Percentiles rank a stretch among this genome's conserved stretches.
phyloP scores from a whole-genome alignment of 2,113 vertebrate genomes.

The Mustela lutreola region DNA sequence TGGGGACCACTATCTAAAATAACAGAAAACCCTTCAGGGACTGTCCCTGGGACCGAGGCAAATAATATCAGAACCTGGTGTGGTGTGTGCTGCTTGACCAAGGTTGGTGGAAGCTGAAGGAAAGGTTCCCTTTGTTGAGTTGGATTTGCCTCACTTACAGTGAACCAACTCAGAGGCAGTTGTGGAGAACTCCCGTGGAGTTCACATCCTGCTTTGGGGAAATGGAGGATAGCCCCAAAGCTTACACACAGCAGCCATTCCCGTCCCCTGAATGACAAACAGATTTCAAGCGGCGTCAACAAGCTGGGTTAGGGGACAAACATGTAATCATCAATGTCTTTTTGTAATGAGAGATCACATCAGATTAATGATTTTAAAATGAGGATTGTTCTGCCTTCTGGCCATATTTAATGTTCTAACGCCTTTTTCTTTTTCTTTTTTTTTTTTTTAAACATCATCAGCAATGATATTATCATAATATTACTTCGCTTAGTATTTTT shows the following conservation, averaged over 20 bases:
- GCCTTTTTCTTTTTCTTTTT: not conserved
- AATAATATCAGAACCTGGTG: not conserved
- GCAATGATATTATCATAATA: slow-evolving; percentile 5
- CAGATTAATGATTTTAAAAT: slow-evolving; percentile 78
- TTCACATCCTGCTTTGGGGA: not conserved
- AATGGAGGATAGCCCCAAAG: not conserved
- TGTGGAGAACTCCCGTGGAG: not conserved
- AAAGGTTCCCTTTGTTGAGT: not conserved
- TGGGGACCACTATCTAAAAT: not conserved
- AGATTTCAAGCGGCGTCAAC: not conserved
- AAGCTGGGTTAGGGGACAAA: not conserved
- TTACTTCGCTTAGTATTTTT: slow-evolving; percentile 36
- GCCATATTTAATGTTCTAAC: slow-evolving; percentile 67
- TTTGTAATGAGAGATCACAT: slow-evolving; percentile 64
- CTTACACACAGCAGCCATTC: not conserved
- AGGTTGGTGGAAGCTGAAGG: not conserved
- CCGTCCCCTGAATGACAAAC: not conserved
- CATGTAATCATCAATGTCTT: not conserved
- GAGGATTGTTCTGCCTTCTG: slow-evolving; percentile 74
- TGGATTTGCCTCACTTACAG: not conserved
- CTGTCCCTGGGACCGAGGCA: not conserved
- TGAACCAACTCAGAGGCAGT: not conserved
- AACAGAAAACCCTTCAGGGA: not conserved
- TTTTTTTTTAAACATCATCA: not conserved
- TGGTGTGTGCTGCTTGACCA: not conserved